Base-by-base conservation (phyloP, 1,140 invertebrate species). In the Oryzaephilus surinamensis region DNA sequence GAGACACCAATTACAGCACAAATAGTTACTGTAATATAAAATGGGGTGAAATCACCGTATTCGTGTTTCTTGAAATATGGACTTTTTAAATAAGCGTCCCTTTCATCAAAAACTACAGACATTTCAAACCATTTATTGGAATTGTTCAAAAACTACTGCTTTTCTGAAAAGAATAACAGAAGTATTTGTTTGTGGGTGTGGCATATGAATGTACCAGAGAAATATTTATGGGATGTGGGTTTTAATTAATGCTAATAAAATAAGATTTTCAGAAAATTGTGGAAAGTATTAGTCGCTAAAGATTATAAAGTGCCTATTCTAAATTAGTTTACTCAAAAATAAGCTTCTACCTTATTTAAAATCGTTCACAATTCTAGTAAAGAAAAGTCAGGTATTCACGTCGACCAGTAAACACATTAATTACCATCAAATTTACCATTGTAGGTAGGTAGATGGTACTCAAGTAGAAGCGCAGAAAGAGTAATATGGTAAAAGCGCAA, bases 11-110 rank as follows among this genome's bases (percentile, higher is more conserved):
- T 61, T 24, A 85, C 62, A 1, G 82, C 74, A 57, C 81, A 84
- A 58, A 89, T 73, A 14, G 79, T 74, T 41, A 88, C 76, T 1
- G 76, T 71, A 38, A 84, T 74, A 65, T 90, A 89, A 41, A 72
- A 70, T 52, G 61, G 63, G 5, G 63, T 65, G n/a, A 69, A 70
- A 50, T 67, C 64, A 12, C 72, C 69, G 60, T 71, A 76, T 38
- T 76, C 69, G 48, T 70, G 67, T 43, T 71, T 67, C 31, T 65
- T 65, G 46, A 73, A 77, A 46, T 73, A 74, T 30, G 76, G 75
- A 65, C 78, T 81, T 43, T 76, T 70, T 57, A 69, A 63, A 56
- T 77, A 81, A 38, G 67, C 74, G n/a, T 67, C 61, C 43, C 71
- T 69, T 42, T 81, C 76, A 64, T 54, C 46, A 26, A 54, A 47